phyloP scores from a whole-genome alignment of 2,888 invertebrate species.

The Hartigia nigra region DNA sequence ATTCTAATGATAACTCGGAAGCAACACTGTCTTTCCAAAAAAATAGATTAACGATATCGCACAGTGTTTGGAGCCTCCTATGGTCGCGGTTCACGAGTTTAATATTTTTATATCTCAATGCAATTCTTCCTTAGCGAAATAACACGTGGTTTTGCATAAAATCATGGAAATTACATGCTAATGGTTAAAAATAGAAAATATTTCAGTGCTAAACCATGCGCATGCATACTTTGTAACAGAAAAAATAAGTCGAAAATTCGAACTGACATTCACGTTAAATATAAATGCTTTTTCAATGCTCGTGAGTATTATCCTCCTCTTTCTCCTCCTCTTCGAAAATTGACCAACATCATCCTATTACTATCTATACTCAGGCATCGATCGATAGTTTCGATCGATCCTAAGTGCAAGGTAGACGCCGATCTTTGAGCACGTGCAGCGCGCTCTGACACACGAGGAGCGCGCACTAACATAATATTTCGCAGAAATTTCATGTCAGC shows the following conservation, averaged over 20 bases:
- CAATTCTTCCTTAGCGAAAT: neutral
- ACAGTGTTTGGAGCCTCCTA: neutral
- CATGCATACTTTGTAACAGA: neutral
- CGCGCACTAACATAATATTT: constrained; percentile 39
- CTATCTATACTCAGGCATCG: neutral
- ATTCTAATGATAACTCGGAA: neutral
- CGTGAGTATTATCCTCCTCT: no score
- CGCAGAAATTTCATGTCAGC: constrained; percentile 48
- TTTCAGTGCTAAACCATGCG: neutral
- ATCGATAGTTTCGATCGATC: neutral
- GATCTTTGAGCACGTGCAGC: constrained; percentile 22
- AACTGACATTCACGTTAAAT: no score
- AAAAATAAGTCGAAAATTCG: no score
- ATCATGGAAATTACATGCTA: neutral
- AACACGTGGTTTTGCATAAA: neutral
- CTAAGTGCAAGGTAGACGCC: constrained; percentile 1
- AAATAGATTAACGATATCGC: neutral
- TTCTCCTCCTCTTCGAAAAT: neutral
- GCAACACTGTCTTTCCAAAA: neutral
- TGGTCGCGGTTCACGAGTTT: neutral
- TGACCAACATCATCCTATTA: neutral
- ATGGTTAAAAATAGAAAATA: neutral
- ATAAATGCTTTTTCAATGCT: no score
- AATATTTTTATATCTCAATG: no score
- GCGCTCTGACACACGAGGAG: constrained; percentile 22